Base-by-base conservation (phyloP, 1,140 invertebrate genomes). In the Aphelinus atriplicis region DNA sequence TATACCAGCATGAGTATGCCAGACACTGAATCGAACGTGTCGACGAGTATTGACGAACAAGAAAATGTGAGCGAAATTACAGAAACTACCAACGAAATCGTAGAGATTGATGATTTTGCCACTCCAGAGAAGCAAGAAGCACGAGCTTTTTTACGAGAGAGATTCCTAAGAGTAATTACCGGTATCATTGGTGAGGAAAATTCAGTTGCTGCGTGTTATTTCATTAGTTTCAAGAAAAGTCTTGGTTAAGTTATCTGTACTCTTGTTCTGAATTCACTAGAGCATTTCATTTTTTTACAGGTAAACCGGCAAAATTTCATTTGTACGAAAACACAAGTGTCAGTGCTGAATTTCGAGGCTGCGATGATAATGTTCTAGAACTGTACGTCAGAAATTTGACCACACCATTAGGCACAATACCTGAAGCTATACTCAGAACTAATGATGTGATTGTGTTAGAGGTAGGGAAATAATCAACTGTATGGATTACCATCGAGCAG, bases 301-400 rank as follows among this genome's bases (percentile, higher is more conserved):
- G 85, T 51, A 85, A 87, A 77, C 78, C 81, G 62, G 79, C 84
- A 51, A 78, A 86, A 60, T 87, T 88, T 80, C 71, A 85, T 73
- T 78, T 88, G 43, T 81, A 85, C 60, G 87, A 88, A 79, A 86
- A 87, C 72, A 84, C 86, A 47, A 82, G 73, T 9, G 84, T 88
- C 3, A 79, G 71, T 45, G 87, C 82, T 6, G 83, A 88, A 78
- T 88, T 88, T 79, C 81, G 81, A 71, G 86, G 87, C 3, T 81
- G 83, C 50, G 86, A 88, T 69, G 77, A 86, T 3, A 83, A 87
- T 48, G 83, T 82, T 51, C 80, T 82, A 43, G 85, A 88, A 70
- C 65, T 88, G 50, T 87, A 82, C 48, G 84, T 87, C 6, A 78
- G 79, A 57, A 85, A 85, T 70, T 79, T 88, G 65, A 79, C 84